Evolutionary conservation across 1,140 invertebrate genomes (phyloP), one percentile per base, ranked within the genome.

Genomic region (Frieseomelitta varia): DNA sequence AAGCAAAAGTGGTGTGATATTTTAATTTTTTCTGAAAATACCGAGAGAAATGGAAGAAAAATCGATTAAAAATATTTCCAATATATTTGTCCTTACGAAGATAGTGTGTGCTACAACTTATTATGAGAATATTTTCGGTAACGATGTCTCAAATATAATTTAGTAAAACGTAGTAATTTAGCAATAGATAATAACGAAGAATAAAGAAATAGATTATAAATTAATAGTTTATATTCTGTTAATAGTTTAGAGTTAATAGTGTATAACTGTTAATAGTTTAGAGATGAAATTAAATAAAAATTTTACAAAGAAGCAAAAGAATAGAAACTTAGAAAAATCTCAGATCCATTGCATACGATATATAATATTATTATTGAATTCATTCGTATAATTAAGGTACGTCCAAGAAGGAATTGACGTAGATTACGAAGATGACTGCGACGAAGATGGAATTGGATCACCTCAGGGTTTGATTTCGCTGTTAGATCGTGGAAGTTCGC

Each of bases 351-450:
- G 39, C 39, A 8, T 47, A 69, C 14, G 14, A 14, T 10, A 4
- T 27, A 17, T 21, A 14, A 51, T 27, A 19, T 73, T 53, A 21
- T 21, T 1, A 73, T 14, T 53, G 12, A 21, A 21, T 30, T 30
- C 15, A 30, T 55, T 0, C 0, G 14, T 67, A 14, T 76, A 14
- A 53, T 19, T 63, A 58, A 94, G 93, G 87, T 95, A 97, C 91
- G 95, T 96, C 0, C 97, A 97, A 90, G 96, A 97, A 87, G 96
- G 96, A 30, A 96, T 97, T 84, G 94, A 95, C 10, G 94, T 96
- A 24, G 96, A 96, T 88, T 95, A 96, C 58, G 96, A 96, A 75
- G 93, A 95, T 14, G 95, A 96, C 85, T 95, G 95, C 88, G 95
- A 96, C 92, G 96, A 93, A 72, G 95, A 90, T 82, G 95, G 92